A percentile compares a stretch with the other conserved stretches of the same genome.
phyloP scores from a whole-genome alignment of 2,888 invertebrate species.

The Andrena minutula region DNA sequence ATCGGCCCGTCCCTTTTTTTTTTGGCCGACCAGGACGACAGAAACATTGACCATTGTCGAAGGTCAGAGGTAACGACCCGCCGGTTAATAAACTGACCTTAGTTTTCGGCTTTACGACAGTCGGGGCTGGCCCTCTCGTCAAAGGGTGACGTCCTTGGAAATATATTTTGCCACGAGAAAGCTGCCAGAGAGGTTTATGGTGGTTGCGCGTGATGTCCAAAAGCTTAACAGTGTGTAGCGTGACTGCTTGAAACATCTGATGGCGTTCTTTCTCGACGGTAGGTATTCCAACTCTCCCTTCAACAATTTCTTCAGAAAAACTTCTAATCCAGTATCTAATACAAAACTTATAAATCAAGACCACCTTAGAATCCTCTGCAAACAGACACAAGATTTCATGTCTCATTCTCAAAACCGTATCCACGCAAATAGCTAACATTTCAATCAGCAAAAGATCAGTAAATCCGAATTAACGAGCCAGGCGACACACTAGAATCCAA shows the following conservation, averaged over 20 bases:
- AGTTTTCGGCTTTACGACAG: conserved; percentile 44
- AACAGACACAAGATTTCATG: too few relatives aligned
- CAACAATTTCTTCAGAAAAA: too few relatives aligned
- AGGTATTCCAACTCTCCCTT: too few relatives aligned
- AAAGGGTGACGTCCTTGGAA: conserved; percentile 33
- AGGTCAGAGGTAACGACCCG: conserved; percentile 43
- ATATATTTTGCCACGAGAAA: neutral
- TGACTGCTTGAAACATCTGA: too few relatives aligned
- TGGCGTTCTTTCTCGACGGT: too few relatives aligned
- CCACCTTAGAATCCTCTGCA: too few relatives aligned
- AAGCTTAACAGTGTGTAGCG: neutral
- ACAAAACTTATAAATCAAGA: too few relatives aligned
- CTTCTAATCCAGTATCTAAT: too few relatives aligned
- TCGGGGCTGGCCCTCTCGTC: neutral
- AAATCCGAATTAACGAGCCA: conserved; percentile 26
- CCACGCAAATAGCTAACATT: too few relatives aligned
- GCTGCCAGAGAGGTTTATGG: conserved; percentile 7
- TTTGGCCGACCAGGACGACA: neutral
- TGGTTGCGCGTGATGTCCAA: neutral
- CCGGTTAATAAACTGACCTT: conserved; percentile 56
- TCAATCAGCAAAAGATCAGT: too few relatives aligned
- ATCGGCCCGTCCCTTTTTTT: conserved; percentile 22
- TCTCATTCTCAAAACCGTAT: too few relatives aligned
- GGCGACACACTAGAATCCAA: neutral
- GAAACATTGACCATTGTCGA: conserved; percentile 20